These are phyloP conservation scores for Lasiurus cinereus DNA, from an alignment of 2,113 vertebrate genomes.

Conservation along the genomic window DNA sequence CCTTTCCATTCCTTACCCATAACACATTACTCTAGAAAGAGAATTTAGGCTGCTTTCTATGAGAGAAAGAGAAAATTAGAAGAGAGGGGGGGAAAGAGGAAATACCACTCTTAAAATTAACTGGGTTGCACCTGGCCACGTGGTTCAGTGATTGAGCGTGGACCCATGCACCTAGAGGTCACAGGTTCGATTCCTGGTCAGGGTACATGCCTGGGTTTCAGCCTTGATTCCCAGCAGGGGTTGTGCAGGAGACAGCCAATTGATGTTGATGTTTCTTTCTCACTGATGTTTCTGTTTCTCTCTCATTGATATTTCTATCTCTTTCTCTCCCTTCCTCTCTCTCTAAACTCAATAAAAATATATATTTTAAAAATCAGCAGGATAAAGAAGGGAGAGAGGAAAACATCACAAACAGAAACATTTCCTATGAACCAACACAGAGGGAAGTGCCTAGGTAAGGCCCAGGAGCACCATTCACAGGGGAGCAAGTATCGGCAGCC, in stretches of 20 bases:
- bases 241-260: too few relatives aligned
- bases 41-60: not conserved
- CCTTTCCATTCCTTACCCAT: not conserved
- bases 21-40: not conserved
- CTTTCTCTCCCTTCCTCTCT: too few relatives aligned
- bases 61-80: conserved; percentile 8
- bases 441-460: not conserved
- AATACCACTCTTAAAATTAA: not conserved
- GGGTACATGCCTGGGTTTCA: too few relatives aligned
- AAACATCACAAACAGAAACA: not conserved
- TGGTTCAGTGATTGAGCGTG: too few relatives aligned
- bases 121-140: not conserved
- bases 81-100: not conserved
- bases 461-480: not conserved
- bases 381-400: not conserved
- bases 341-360: too few relatives aligned
- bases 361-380: too few relatives aligned
- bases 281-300: too few relatives aligned
- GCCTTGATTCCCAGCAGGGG: too few relatives aligned
- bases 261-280: too few relatives aligned
- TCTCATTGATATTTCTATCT: too few relatives aligned
- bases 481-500: fast-evolving
- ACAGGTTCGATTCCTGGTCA: too few relatives aligned
- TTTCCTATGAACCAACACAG: not conserved
- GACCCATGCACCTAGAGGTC: too few relatives aligned